Evolutionary conservation across 1,140 invertebrate genomes (phyloP).

Genomic region (Radopholus similis): DNA sequence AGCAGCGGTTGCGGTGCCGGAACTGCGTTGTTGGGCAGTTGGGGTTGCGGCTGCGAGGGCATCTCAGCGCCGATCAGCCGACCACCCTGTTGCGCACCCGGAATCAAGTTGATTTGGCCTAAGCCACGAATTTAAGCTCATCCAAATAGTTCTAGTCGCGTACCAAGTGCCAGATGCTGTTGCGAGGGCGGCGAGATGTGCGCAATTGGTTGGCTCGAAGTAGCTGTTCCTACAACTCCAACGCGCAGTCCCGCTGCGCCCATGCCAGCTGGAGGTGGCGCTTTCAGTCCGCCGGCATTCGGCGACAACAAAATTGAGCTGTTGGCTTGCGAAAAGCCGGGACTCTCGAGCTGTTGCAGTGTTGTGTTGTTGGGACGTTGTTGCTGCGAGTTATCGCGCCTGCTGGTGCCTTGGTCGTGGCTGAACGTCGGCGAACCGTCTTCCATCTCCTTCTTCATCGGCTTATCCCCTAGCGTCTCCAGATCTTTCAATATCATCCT

Average conservation of each 20-base stretch:
- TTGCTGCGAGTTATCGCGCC: neutral
- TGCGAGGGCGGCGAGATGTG: conserved; percentile 6
- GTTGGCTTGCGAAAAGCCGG: neutral
- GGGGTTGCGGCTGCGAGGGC: conserved; percentile 39
- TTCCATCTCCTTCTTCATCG: conserved; percentile 43
- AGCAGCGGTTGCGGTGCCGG: conserved; percentile 8
- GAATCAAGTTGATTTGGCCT: conserved; percentile 17
- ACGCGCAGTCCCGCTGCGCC: neutral
- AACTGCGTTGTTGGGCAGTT: conserved; percentile 14
- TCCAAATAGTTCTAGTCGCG: neutral
- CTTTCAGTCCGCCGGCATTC: neutral
- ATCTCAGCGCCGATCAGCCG: conserved; percentile 17
- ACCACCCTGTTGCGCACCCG: neutral
- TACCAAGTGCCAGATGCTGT: conserved; percentile 20
- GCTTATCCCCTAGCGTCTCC: conserved; percentile 47
- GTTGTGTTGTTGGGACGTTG: neutral
- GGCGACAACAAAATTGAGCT: neutral
- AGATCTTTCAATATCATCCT: conserved; percentile 49
- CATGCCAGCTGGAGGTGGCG: neutral
- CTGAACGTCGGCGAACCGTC: neutral
- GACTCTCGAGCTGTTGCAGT: neutral
- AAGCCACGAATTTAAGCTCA: neutral
- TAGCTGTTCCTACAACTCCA: conserved; percentile 5
- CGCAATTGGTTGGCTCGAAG: conserved; percentile 1
- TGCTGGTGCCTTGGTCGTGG: neutral